A percentile compares a stretch with the other conserved stretches of the same genome.
Conservation (phyloP, 2,888 invertebrate species). For the Drosophila falleni region DNA sequence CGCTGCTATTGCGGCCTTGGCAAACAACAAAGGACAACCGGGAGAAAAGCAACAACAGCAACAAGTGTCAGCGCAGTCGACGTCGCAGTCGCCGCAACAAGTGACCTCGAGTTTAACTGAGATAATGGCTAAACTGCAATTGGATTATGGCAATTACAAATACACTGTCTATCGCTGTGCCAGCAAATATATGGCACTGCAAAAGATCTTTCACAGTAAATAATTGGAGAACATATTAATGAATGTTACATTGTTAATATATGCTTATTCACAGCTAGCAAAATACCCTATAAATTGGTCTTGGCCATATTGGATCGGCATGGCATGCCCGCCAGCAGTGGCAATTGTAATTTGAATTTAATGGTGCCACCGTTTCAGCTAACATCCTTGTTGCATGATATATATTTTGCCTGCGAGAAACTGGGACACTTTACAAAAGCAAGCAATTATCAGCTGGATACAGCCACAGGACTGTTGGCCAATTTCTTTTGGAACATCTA, state of each 20-base stretch:
- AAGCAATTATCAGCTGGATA: slow-evolving; percentile 74
- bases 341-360: slow-evolving; percentile 64
- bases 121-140: slow-evolving; percentile 78
- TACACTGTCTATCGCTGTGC: slow-evolving; percentile 85
- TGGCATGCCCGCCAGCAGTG: slow-evolving; percentile 67
- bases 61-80: slow-evolving; percentile 35
- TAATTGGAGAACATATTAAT: slow-evolving; percentile 4
- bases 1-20: slow-evolving; percentile 55
- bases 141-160: slow-evolving; percentile 80
- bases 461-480: slow-evolving; percentile 76
- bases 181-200: slow-evolving; percentile 81
- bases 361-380: slow-evolving; percentile 84
- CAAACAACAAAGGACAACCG: slow-evolving; percentile 55
- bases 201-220: slow-evolving; percentile 84
- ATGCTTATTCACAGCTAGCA: slow-evolving; percentile 68
- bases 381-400: slow-evolving; percentile 83
- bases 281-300: slow-evolving; percentile 84
- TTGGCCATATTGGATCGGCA: slow-evolving; percentile 83
- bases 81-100: slow-evolving; percentile 42
- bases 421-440: slow-evolving; percentile 81
- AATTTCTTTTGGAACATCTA: slow-evolving; percentile 85
- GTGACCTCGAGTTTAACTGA: slow-evolving; percentile 54
- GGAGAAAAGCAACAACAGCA: slow-evolving; percentile 35
- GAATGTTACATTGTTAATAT: not conserved
- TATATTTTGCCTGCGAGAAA: slow-evolving; percentile 84